Percentiles rank a stretch among this genome's conserved stretches.
These are phyloP conservation scores for Cotesia chilonis DNA, from an alignment of 1,140 invertebrate genomes.

Conservation along the genomic window DNA sequence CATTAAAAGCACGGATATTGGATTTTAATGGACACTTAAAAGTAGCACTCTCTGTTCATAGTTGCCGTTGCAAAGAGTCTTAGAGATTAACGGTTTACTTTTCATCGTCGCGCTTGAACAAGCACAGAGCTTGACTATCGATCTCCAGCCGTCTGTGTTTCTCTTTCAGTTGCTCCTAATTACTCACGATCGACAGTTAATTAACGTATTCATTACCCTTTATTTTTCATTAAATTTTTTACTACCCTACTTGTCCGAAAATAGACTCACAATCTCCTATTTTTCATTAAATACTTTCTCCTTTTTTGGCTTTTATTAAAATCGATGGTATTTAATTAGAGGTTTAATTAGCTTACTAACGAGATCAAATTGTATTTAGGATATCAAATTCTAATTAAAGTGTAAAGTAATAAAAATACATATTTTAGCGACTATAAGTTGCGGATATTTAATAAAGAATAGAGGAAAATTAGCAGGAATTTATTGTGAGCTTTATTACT, in stretches of 20 bases:
- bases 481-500: slow-evolving; percentile 3
- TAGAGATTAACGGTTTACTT: slow-evolving; percentile 41
- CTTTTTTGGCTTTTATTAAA: neutral
- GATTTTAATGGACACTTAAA: slow-evolving; percentile 40
- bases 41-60: slow-evolving; percentile 11
- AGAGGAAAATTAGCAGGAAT: neutral
- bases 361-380: neutral
- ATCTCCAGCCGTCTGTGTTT: slow-evolving; percentile 19
- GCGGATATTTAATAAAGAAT: neutral
- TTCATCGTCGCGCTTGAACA: slow-evolving; percentile 37
- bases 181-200: slow-evolving; percentile 31
- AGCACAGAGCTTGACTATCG: slow-evolving; percentile 26
- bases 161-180: slow-evolving; percentile 25
- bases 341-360: neutral
- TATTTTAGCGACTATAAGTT: neutral
- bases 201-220: slow-evolving; percentile 19
- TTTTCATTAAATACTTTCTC: too few species aligned
- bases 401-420: neutral
- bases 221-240: neutral
- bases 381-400: neutral
- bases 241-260: too few species aligned
- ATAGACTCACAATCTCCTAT: too few species aligned
- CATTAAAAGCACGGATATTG: slow-evolving; percentile 40
- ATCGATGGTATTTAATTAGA: neutral
- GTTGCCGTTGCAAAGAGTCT: slow-evolving; percentile 14